Evolutionary conservation across 2,113 vertebrate genomes (phyloP), one percentile per base, ranked within the genome.

Genomic region (Sorex fumeus): DNA sequence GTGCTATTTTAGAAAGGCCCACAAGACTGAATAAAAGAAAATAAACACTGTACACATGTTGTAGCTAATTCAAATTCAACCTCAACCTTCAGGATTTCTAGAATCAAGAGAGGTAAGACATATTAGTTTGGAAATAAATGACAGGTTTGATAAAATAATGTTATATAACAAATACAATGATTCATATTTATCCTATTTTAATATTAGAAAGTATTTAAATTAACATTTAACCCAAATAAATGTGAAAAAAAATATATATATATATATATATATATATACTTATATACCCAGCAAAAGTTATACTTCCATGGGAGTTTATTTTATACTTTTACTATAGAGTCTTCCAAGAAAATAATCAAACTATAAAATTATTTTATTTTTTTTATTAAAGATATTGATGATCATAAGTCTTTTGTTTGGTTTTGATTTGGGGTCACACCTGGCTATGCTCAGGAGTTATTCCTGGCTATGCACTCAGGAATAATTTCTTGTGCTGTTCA

Each of bases 41-140:
- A 74, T 78, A 90, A 91, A 83, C 19, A 3, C 40, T 69, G 11
- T 3, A 8, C 23, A 12, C 0, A 9, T 81, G 85, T 76, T 93
- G 18, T 66, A n/a, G 13, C n/a, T 53, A 28, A 60, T n/a, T 74
- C 66, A 62, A 0, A 82, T 12, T 30, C 30, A 0, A 40, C 18
- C 16, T n/a, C 4, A 8, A 45, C 19, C 71, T 21, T 9, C 7
- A 19, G 6, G 8, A 72, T 80, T 64, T 82, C n/a, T 57, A 82
- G 62, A 89, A 34, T 87, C 21, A 53, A 50, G 23, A 2, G 40
- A 60, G 21, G 9, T 69, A 21, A 19, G 11, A 64, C 32, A 47
- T 16, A 23, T 57, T 88, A 78, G 87, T 62, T 66, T 75, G 62
- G 43, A 93, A 90, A 70, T 76, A 75, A 89, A 66, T 62, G 28